Evolutionary conservation across 1,140 invertebrate genomes (phyloP).

Genomic region (Cyclina sinensis): DNA sequence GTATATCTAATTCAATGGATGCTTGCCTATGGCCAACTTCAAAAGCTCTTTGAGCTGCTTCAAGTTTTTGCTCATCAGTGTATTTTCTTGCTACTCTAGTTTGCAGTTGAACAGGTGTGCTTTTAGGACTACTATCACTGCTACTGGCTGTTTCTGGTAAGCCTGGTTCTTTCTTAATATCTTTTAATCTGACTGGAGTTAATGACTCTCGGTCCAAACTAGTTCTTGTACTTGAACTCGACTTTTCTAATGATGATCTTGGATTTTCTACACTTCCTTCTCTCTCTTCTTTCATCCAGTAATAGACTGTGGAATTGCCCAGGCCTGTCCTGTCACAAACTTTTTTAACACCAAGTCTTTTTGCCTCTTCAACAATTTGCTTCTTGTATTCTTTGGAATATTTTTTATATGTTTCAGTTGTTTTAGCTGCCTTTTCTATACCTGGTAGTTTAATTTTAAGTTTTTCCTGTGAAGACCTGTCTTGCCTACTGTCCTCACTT

Average conservation of each 20-base stretch:
- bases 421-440: constrained; percentile 41
- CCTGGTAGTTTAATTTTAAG: constrained; percentile 29
- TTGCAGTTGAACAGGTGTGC: neutral
- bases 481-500: constrained; percentile 1
- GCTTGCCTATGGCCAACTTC: constrained; percentile 41
- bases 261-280: constrained; percentile 30
- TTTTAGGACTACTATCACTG: neutral
- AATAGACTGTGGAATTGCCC: constrained; percentile 47
- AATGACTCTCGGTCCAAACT: constrained; percentile 9
- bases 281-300: constrained; percentile 55
- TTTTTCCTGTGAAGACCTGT: neutral
- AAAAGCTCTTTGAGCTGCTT: constrained; percentile 43
- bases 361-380: constrained; percentile 26
- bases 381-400: constrained; percentile 28
- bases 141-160: neutral
- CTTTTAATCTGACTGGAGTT: constrained; percentile 16
- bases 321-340: constrained; percentile 31
- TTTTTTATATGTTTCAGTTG: neutral
- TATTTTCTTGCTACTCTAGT: constrained; percentile 39
- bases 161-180: constrained; percentile 61
- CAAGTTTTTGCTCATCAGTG: constrained; percentile 47
- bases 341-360: constrained; percentile 28
- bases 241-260: constrained; percentile 33
- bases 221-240: neutral
- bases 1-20: constrained; percentile 52